These are phyloP conservation scores for Resseliella maxima DNA, from an alignment of 2,888 invertebrate genomes.

Conservation along the genomic window DNA sequence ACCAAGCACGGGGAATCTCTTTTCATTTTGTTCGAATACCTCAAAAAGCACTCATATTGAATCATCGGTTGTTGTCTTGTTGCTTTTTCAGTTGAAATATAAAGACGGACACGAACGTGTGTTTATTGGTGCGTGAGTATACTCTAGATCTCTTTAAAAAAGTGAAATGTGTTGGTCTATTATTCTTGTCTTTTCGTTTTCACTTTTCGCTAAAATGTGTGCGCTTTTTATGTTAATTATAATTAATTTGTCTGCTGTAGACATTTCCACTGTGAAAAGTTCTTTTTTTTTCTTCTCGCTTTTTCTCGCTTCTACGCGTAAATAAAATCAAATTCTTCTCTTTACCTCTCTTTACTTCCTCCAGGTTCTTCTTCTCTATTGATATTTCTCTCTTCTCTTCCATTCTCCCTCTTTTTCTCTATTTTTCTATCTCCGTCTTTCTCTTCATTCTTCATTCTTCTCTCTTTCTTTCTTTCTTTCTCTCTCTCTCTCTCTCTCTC, in stretches of 20 bases:
- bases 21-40: not conserved
- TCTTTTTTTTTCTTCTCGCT: not conserved
- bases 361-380: too few relatives aligned
- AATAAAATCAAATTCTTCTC: not conserved
- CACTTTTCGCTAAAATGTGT: not conserved
- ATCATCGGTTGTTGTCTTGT: not conserved
- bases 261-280: not conserved
- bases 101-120: not conserved
- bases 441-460: too few relatives aligned
- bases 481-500: too few relatives aligned
- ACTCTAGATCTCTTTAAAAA: not conserved
- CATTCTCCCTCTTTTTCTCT: too few relatives aligned
- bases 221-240: conserved; percentile 48
- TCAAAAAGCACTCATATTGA: not conserved
- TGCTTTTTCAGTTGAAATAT: not conserved
- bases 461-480: too few relatives aligned
- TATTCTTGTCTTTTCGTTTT: not conserved
- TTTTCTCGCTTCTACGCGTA: not conserved
- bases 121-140: conserved; percentile 32
- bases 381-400: too few relatives aligned
- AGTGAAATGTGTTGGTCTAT: not conserved
- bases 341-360: too few relatives aligned
- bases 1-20: not conserved
- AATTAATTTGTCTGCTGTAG: conserved; percentile 43
- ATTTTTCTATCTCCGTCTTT: too few relatives aligned